Evolutionary conservation across 2,888 invertebrate species (phyloP).

Genomic region (Mesorhabditis sp.): DNA sequence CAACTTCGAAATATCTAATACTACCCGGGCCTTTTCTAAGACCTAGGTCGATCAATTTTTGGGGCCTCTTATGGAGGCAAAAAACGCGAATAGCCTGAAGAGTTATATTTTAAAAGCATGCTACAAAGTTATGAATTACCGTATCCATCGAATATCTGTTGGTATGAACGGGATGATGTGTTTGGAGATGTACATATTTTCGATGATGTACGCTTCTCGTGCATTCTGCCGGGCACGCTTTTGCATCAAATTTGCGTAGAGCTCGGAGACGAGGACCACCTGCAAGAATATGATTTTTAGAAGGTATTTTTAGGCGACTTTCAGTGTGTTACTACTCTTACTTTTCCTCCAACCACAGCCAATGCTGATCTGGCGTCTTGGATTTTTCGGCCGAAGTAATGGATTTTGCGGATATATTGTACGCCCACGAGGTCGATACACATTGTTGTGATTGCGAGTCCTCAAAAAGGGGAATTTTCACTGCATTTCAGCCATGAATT

Average conservation of each 20-base stretch:
- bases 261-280: slow-evolving; percentile 58
- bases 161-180: slow-evolving; percentile 58
- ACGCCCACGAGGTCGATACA: slow-evolving; percentile 58
- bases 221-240: slow-evolving; percentile 50
- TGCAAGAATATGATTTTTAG: slow-evolving; percentile 19
- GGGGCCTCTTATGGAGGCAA: no score
- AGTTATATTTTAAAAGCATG: not conserved
- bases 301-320: not conserved
- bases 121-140: slow-evolving; percentile 22
- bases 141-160: slow-evolving; percentile 55
- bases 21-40: no score
- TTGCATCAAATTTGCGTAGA: slow-evolving; percentile 58
- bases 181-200: slow-evolving; percentile 57
- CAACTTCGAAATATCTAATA: no score
- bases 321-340: slow-evolving; percentile 12
- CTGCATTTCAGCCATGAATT: not conserved
- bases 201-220: slow-evolving; percentile 57
- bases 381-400: slow-evolving; percentile 58
- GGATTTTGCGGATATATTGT: slow-evolving; percentile 58
- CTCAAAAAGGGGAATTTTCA: slow-evolving; percentile 25
- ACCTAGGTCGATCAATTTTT: no score
- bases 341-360: slow-evolving; percentile 58
- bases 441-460: slow-evolving; percentile 58
- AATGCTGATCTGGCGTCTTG: slow-evolving; percentile 56
- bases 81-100: no score